A percentile compares a stretch with the other conserved stretches of the same genome.
phyloP scores from a whole-genome alignment of 2,113 vertebrate genomes.

The Rhinolophus ferrumequinum region DNA sequence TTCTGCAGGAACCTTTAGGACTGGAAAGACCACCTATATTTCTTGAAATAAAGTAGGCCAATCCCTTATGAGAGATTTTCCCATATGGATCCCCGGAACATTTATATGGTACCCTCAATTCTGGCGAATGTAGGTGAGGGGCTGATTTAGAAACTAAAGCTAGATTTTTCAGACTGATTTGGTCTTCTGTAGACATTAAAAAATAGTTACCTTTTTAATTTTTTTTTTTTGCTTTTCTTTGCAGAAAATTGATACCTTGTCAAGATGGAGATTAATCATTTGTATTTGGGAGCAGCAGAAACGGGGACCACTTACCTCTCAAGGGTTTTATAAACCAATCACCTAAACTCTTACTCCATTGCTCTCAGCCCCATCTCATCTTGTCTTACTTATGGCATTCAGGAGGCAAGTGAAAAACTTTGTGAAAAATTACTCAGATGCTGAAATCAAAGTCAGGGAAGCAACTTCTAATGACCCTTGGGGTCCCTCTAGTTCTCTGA shows the following conservation, averaged over 20 bases:
- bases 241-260: conserved; percentile 67
- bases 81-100: neutral
- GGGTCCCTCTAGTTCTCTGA: conserved; percentile 68
- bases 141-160: conserved; percentile 43
- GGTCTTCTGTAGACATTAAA: neutral
- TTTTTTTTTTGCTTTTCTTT: conserved; percentile 65
- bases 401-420: conserved; percentile 83
- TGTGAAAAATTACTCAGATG: conserved; percentile 83
- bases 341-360: neutral
- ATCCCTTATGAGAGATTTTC: neutral
- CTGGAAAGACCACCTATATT: conserved; percentile 9
- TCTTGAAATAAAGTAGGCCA: neutral
- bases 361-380: neutral
- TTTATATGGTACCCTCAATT: neutral
- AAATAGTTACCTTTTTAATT: conserved; percentile 30
- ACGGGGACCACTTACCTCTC: neutral
- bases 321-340: conserved; percentile 42
- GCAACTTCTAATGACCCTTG: conserved; percentile 78
- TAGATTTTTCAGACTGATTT: conserved; percentile 48
- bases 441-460: conserved; percentile 83
- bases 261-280: conserved; percentile 64
- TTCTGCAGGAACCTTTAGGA: conserved; percentile 1
- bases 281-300: conserved; percentile 39
- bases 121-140: neutral
- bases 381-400: conserved; percentile 74